Evolutionary conservation across 2,888 invertebrate genomes (phyloP).

Genomic region (Brenthis hecate): DNA sequence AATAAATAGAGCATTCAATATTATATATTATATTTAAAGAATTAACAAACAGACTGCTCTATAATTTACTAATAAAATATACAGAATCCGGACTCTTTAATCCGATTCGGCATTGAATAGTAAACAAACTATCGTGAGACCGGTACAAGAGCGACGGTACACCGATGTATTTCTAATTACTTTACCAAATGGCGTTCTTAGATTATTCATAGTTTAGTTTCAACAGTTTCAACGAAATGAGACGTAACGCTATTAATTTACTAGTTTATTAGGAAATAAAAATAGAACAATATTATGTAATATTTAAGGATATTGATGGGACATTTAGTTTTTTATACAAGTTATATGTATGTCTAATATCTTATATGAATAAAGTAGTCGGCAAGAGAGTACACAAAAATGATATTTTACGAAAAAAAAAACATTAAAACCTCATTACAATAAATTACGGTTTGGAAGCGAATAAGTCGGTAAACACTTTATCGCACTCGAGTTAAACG

Average conservation of each 20-base stretch:
- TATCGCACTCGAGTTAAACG: constrained; percentile 58
- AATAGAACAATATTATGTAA: no score
- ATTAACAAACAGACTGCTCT: neutral
- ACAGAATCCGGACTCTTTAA: neutral
- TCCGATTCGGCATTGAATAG: neutral
- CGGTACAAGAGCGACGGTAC: constrained; percentile 18
- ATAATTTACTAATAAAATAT: neutral
- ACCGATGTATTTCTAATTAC: constrained; percentile 40
- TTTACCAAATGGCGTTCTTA: constrained; percentile 32
- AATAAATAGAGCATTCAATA: no score
- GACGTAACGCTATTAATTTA: constrained; percentile 24
- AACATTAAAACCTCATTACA: constrained; percentile 36
- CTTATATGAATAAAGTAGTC: no score
- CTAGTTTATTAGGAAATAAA: neutral
- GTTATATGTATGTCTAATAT: no score
- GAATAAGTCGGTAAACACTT: constrained; percentile 72
- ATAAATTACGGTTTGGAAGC: constrained; percentile 43
- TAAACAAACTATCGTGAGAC: constrained; percentile 37
- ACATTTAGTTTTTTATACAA: no score
- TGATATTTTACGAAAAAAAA: constrained; percentile 7
- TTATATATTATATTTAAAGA: neutral
- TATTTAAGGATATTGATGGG: no score
- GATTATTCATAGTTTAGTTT: constrained; percentile 31
- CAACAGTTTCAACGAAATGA: constrained; percentile 26
- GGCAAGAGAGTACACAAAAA: no score